A percentile compares a stretch with the other conserved stretches of the same genome.
Conservation (phyloP, 2,888 invertebrate genomes). For the Diarsia dahlii region DNA sequence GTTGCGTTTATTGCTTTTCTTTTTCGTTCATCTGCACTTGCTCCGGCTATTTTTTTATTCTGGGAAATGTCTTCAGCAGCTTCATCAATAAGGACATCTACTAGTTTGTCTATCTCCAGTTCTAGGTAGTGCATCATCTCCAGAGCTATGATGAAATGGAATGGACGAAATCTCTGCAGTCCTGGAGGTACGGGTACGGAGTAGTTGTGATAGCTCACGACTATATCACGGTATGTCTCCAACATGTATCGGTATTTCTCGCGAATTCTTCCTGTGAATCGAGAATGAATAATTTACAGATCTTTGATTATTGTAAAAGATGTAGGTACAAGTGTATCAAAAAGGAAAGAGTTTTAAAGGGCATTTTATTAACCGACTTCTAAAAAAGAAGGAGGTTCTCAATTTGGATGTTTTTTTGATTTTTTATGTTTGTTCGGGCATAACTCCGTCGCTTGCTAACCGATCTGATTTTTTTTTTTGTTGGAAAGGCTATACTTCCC, state of each 20-base stretch:
- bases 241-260: slow-evolving; percentile 38
- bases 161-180: accelerated
- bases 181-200: accelerated
- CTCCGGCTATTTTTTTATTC: accelerated
- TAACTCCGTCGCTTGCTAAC: too few species aligned
- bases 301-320: too few species aligned
- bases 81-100: not conserved
- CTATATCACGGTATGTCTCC: not conserved
- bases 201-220: accelerated
- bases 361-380: too few species aligned
- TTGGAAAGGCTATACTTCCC: too few species aligned
- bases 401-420: too few species aligned
- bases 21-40: not conserved
- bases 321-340: too few species aligned
- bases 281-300: too few species aligned
- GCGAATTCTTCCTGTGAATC: slow-evolving; percentile 27
- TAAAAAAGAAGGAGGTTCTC: too few species aligned
- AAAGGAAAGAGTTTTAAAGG: too few species aligned
- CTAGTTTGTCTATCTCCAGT: slow-evolving; percentile 16
- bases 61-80: accelerated
- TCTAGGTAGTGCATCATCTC: slow-evolving; percentile 17
- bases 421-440: too few species aligned
- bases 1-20: too few species aligned
- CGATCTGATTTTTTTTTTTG: too few species aligned
- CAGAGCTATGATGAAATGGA: not conserved